A percentile compares a stretch with the other conserved stretches of the same genome.
These are phyloP conservation scores for Desmophyllum pertusum DNA, from an alignment of 92 coral and sea anemone species.

Conservation along the genomic window DNA sequence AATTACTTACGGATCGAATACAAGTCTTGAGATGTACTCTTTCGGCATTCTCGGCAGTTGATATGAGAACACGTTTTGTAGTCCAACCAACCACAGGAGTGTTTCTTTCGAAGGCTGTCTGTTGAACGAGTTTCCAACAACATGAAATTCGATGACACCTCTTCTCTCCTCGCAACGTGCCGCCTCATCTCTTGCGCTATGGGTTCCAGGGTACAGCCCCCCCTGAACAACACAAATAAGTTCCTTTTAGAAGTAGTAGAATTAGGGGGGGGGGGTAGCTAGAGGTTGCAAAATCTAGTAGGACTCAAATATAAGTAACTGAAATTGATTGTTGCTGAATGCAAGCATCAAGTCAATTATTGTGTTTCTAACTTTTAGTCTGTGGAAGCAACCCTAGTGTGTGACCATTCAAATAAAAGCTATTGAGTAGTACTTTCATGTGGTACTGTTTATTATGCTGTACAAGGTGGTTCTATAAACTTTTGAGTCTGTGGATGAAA, in stretches of 20 bases:
- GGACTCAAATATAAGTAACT: no score
- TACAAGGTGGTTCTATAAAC: no score
- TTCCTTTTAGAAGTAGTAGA: background rate
- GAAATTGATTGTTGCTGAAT: no score
- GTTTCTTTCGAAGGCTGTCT: constrained; percentile 84
- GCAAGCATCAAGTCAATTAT: no score
- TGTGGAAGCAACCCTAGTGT: no score
- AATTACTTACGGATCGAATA: constrained; percentile 97
- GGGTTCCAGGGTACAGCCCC: constrained; percentile 94
- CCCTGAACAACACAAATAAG: constrained; percentile 53
- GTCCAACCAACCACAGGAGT: constrained; percentile 89
- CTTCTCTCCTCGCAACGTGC: constrained; percentile 97
- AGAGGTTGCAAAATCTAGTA: background rate
- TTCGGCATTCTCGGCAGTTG: constrained; percentile 98
- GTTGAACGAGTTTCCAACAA: constrained; percentile 91
- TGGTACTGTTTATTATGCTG: no score
- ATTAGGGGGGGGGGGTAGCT: background rate
- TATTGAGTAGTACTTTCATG: no score
- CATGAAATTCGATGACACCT: constrained; percentile 97
- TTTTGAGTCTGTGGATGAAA: no score
- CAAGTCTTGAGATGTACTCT: constrained; percentile 93
- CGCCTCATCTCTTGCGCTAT: constrained; percentile 96
- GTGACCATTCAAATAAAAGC: no score
- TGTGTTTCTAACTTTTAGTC: no score
- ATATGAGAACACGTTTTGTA: constrained; percentile 96